Evolutionary conservation across 1,140 invertebrate genomes (phyloP).

Genomic region (Polypedilum pembai): DNA sequence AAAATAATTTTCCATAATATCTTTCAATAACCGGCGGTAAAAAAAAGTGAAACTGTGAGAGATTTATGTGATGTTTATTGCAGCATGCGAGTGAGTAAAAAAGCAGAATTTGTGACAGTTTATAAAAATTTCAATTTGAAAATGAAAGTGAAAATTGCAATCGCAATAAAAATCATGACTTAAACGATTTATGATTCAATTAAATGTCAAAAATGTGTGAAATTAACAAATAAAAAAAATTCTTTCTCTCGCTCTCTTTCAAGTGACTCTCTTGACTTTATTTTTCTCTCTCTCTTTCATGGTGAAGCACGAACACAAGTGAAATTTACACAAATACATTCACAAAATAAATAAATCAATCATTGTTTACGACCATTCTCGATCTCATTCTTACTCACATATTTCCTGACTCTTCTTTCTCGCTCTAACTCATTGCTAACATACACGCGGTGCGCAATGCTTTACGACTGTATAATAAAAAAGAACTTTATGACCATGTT

Average conservation of each 20-base stretch:
- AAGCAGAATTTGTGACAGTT: no score
- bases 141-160: not conserved
- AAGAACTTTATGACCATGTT: slow-evolving; percentile 12
- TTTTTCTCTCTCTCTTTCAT: not conserved
- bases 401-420: not conserved
- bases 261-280: not conserved
- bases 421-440: not conserved
- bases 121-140: not conserved
- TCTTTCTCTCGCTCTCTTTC: not conserved
- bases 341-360: slow-evolving; percentile 10
- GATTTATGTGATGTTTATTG: not conserved
- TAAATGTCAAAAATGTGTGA: not conserved
- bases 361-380: slow-evolving; percentile 2
- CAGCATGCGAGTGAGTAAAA: not conserved
- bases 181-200: slow-evolving; percentile 7
- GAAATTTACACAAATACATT: not conserved
- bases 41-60: not conserved
- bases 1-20: not conserved
- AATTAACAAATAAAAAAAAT: not conserved
- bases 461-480: slow-evolving; percentile 2
- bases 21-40: slow-evolving; percentile 9
- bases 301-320: not conserved
- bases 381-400: not conserved
- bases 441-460: not conserved
- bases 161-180: not conserved